phyloP scores from a whole-genome alignment of 2,888 invertebrate genomes.

The Tricholauxania praeusta region DNA sequence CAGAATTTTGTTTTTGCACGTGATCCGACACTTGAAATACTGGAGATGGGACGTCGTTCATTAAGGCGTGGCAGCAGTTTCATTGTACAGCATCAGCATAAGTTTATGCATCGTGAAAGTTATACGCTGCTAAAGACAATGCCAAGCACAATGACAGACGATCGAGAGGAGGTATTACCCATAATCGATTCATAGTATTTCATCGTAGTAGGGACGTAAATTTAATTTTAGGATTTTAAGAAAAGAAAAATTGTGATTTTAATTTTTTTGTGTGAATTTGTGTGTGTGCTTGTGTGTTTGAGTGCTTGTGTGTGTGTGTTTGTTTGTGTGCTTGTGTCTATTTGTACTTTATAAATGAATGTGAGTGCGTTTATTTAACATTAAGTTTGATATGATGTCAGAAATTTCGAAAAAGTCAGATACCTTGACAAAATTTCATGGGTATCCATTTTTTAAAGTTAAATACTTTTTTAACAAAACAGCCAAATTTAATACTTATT shows the following conservation, averaged over 20 bases:
- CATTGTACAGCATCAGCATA: slow-evolving; percentile 66
- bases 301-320: slow-evolving; percentile 22
- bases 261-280: slow-evolving; percentile 18
- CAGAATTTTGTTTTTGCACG: slow-evolving; percentile 79
- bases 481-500: too few species aligned
- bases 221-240: background rate
- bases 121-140: slow-evolving; percentile 62
- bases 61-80: slow-evolving; percentile 73
- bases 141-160: slow-evolving; percentile 50
- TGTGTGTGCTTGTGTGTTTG: slow-evolving; percentile 34
- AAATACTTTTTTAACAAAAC: too few species aligned
- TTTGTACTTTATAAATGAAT: background rate
- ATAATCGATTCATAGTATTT: slow-evolving; percentile 57
- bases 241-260: slow-evolving; percentile 36
- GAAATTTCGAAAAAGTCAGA: too few species aligned
- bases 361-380: background rate
- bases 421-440: too few species aligned
- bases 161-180: slow-evolving; percentile 55
- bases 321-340: too few species aligned
- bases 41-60: slow-evolving; percentile 81
- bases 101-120: slow-evolving; percentile 60
- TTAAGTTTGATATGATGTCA: too few species aligned
- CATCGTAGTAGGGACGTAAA: background rate
- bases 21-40: slow-evolving; percentile 77
- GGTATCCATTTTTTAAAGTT: too few species aligned